Conservation (phyloP, 2,797 vertebrate genomes). For the Lepidocolaptes lacrymiger region DNA sequence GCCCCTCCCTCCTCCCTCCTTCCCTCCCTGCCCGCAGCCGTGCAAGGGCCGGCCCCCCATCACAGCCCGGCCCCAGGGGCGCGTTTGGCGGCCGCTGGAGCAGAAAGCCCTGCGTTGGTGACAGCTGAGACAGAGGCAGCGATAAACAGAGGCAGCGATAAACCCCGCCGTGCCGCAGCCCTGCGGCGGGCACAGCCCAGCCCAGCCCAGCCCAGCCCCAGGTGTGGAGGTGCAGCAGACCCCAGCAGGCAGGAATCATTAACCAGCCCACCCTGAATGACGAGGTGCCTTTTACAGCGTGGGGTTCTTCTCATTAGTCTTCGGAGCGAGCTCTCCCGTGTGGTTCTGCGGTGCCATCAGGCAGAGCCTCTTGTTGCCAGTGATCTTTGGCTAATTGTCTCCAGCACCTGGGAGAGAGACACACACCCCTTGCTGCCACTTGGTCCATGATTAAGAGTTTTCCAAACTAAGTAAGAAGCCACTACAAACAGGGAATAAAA, state of each 20-base stretch:
- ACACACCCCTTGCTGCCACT: not conserved
- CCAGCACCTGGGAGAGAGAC: conserved; percentile 39
- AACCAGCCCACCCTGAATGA: accelerated
- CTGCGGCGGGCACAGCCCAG: no score
- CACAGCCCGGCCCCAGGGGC: no score
- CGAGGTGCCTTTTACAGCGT: accelerated
- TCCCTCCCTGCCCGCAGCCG: no score
- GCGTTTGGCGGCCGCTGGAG: no score
- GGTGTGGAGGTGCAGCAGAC: not conserved
- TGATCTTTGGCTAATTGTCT: not conserved
- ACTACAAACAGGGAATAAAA: not conserved
- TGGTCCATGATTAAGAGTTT: not conserved
- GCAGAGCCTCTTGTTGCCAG: not conserved
- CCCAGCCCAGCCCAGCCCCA: not conserved
- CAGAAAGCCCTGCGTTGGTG: no score
- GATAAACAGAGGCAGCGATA: no score
- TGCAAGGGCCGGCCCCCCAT: no score
- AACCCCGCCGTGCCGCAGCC: no score
- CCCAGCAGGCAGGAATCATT: not conserved
- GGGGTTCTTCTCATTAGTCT: not conserved
- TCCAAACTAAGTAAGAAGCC: not conserved
- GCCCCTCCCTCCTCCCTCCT: conserved; percentile 23
- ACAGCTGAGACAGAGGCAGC: no score
- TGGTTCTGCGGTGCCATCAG: not conserved
- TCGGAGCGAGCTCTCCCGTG: not conserved